Conservation (phyloP, 2,797 vertebrate species). For the Astyanax mexicanus region DNA sequence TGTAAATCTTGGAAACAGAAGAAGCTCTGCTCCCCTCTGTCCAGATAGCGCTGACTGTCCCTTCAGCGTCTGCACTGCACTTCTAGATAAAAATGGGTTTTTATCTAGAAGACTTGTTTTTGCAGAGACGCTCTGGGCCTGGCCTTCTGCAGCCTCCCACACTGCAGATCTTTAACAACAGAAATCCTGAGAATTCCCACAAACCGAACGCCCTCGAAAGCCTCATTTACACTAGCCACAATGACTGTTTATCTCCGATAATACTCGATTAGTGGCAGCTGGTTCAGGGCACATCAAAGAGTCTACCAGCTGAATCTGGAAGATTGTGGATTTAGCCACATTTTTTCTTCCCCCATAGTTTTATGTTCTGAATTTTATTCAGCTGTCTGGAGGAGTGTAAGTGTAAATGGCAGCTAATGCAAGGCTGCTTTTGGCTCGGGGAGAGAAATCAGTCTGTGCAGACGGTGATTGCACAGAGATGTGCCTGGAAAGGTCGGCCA, state of each 20-base stretch:
- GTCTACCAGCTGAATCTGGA: not conserved
- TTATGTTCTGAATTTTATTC: not conserved
- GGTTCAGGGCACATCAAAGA: conserved; percentile 33
- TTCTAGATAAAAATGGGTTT: conserved; percentile 51
- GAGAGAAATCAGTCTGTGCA: not conserved
- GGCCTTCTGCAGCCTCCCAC: conserved; percentile 25
- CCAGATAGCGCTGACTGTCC: conserved; percentile 36
- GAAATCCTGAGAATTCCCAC: conserved; percentile 39
- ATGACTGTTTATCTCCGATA: conserved; percentile 42
- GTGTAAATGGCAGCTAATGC: conserved; percentile 1
- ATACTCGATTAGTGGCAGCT: not conserved
- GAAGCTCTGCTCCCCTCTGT: conserved; percentile 30
- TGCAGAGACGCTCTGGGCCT: conserved; percentile 47
- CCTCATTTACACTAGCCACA: conserved; percentile 34
- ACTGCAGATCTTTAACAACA: conserved; percentile 14
- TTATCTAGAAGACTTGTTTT: conserved; percentile 56
- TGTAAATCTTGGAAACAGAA: conserved; percentile 34
- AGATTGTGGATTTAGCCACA: not conserved
- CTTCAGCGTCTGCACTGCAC: conserved; percentile 33
- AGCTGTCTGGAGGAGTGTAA: conserved; percentile 7
- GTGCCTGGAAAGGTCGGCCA: conserved; percentile 3
- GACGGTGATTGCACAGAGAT: not conserved
- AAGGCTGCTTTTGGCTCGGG: not conserved
- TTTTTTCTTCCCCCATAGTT: not conserved
- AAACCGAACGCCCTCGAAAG: conserved; percentile 17